Conservation (phyloP, 2,113 vertebrate species). For the Dromas ardeola region DNA sequence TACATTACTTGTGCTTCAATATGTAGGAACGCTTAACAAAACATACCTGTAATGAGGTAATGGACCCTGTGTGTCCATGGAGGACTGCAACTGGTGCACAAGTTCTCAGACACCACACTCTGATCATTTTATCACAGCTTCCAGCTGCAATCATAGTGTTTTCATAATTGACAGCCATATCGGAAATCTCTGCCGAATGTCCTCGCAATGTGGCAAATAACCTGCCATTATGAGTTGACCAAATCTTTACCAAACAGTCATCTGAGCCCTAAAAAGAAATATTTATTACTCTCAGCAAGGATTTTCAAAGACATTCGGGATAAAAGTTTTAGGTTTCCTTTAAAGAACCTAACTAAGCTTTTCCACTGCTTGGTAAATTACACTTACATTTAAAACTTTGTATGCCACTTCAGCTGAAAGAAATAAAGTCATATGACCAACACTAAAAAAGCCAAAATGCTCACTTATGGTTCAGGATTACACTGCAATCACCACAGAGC, state of each 20-base stretch:
- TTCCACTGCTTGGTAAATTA: background rate
- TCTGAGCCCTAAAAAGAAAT: conserved; percentile 87
- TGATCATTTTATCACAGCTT: conserved; percentile 96
- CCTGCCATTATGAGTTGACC: conserved; percentile 94
- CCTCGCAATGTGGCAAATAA: conserved; percentile 92
- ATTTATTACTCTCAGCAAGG: background rate
- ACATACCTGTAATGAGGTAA: conserved; percentile 94
- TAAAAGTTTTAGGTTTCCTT: background rate
- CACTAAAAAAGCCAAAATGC: background rate
- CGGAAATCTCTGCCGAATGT: conserved; percentile 96
- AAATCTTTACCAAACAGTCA: conserved; percentile 98
- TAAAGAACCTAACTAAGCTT: background rate
- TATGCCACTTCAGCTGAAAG: background rate
- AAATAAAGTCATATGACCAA: background rate
- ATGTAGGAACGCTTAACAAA: background rate
- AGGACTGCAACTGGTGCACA: conserved; percentile 95
- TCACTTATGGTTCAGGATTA: background rate
- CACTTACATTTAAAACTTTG: background rate
- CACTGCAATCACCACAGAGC: background rate
- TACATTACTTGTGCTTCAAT: background rate
- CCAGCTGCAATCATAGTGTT: conserved; percentile 96
- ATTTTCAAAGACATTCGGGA: background rate
- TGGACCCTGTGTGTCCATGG: conserved; percentile 94
- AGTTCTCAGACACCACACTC: conserved; percentile 96
- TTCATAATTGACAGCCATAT: conserved; percentile 96